Conservation (phyloP, 2,797 vertebrate species). For the Lepilemur septentrionalis region DNA sequence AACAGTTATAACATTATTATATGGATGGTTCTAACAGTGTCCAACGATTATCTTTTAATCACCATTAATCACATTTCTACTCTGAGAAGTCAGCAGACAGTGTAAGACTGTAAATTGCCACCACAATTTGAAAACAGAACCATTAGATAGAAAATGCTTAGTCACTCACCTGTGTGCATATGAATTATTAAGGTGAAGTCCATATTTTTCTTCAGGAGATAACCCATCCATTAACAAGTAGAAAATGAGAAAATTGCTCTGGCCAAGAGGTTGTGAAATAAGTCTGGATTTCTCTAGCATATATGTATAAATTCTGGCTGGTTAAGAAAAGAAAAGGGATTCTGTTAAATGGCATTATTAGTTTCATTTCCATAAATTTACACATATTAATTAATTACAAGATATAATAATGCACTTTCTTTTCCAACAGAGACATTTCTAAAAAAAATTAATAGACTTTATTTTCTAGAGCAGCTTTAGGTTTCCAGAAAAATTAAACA, state of each 20-base stretch:
- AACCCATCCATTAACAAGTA: conserved; percentile 94
- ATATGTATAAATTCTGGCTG: conserved; percentile 92
- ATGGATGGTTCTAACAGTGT: fast-evolving
- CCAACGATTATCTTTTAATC: neutral
- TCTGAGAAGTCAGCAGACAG: neutral
- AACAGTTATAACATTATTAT: fast-evolving
- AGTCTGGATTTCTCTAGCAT: conserved; percentile 96
- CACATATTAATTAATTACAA: neutral
- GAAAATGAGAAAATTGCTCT: conserved; percentile 94
- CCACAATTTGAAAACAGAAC: neutral
- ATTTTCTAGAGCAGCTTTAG: neutral
- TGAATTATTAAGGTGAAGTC: conserved; percentile 89
- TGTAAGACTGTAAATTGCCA: neutral
- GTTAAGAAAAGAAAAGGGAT: conserved; percentile 74
- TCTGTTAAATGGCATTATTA: conserved; percentile 50
- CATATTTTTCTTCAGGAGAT: conserved; percentile 91
- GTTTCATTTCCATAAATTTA: neutral
- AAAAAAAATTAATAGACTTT: neutral
- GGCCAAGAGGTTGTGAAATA: conserved; percentile 86
- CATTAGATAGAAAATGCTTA: neutral
- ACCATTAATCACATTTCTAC: neutral
- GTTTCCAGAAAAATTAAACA: neutral
- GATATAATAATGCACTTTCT: neutral
- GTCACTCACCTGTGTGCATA: conserved; percentile 89
- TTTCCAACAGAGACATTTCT: neutral